Evolutionary conservation across 2,797 vertebrate genomes (phyloP).

Genomic region (Streptopelia turtur): DNA sequence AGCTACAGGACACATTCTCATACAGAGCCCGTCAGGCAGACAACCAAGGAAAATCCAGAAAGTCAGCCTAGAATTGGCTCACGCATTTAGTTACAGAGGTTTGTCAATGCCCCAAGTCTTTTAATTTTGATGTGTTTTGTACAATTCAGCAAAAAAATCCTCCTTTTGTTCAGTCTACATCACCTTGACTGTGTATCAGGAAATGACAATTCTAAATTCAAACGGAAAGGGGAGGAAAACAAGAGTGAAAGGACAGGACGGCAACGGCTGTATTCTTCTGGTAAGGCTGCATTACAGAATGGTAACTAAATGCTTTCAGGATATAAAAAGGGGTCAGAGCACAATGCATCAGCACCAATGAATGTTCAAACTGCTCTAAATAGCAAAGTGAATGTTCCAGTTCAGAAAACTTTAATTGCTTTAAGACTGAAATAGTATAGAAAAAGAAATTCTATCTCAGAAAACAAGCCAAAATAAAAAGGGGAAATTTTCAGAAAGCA

Average conservation of each 20-base stretch:
- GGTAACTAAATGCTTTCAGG: background rate
- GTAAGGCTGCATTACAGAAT: background rate
- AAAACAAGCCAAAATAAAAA: background rate
- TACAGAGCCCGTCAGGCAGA: background rate
- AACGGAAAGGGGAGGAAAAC: background rate
- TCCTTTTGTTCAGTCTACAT: background rate
- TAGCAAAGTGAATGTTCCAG: background rate
- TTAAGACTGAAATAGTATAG: background rate
- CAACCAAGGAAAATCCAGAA: background rate
- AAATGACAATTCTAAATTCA: background rate
- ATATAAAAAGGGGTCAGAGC: background rate
- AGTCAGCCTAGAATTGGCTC: background rate
- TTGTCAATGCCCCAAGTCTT: background rate
- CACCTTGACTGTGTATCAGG: background rate
- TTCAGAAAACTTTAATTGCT: background rate
- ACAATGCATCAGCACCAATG: background rate
- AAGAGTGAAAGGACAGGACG: background rate
- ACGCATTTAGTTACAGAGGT: background rate
- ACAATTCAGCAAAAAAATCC: rapidly evolving
- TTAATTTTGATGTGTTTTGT: background rate
- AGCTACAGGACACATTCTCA: background rate
- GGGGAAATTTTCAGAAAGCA: background rate
- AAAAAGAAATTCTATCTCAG: background rate
- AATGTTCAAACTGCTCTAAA: background rate
- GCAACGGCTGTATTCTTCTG: background rate